A percentile compares a stretch with the other conserved stretches of the same genome.
phyloP scores from a whole-genome alignment of 2,113 vertebrate genomes.

The Microtus richardsoni region DNA sequence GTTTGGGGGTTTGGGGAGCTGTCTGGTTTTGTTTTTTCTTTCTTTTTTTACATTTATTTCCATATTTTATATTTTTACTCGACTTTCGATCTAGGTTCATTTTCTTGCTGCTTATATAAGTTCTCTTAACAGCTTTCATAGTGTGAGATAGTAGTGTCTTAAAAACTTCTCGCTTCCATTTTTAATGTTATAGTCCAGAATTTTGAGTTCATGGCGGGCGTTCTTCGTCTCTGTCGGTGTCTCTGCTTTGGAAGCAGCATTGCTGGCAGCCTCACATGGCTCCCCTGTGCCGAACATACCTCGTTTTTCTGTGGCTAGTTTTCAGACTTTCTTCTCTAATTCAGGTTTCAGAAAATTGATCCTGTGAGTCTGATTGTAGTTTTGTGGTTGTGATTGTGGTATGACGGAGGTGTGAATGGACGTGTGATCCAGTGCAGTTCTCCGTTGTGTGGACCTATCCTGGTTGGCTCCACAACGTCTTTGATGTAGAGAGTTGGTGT shows the following conservation, averaged over 20 bases:
- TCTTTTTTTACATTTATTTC: neutral
- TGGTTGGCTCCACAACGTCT: neutral
- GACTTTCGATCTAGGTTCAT: neutral
- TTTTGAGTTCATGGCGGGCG: neutral
- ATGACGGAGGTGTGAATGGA: neutral
- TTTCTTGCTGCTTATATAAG: neutral
- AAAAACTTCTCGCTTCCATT: neutral
- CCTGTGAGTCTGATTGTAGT: too few relatives aligned
- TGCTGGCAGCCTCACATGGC: fast-evolving
- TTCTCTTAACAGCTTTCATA: neutral
- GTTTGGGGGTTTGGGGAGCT: neutral
- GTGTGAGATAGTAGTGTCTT: neutral
- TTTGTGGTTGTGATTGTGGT: too few relatives aligned
- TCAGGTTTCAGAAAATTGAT: neutral
- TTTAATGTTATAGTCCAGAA: neutral
- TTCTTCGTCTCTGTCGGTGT: fast-evolving
- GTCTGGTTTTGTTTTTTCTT: neutral
- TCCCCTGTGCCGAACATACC: fast-evolving
- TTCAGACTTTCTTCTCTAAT: neutral
- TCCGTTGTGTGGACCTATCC: neutral
- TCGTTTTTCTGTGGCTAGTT: neutral
- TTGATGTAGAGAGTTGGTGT: neutral
- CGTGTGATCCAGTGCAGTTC: too few relatives aligned
- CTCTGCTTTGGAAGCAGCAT: fast-evolving
- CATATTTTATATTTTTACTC: neutral